A percentile compares a stretch with the other conserved stretches of the same genome.
Evolutionary conservation across 1,140 invertebrate genomes (phyloP).

Genomic region (Portunus trituberculatus): DNA sequence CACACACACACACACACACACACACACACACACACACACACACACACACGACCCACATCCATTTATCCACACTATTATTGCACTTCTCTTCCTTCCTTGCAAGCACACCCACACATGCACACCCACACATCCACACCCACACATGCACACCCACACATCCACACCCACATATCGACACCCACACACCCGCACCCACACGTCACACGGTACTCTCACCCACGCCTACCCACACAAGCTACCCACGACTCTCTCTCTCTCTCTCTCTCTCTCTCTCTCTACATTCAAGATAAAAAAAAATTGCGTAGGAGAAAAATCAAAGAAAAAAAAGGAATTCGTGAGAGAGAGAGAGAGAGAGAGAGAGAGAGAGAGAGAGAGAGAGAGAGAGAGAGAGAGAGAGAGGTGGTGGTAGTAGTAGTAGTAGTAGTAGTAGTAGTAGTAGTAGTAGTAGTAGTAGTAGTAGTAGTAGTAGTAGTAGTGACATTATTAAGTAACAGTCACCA

Average conservation of each 20-base stretch:
- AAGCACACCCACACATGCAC: not conserved
- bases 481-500: not conserved
- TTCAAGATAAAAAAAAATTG: not conserved
- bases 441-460: slow-evolving; percentile 22
- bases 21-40: slow-evolving; percentile 40
- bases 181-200: not conserved
- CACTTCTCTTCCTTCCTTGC: not conserved
- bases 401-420: slow-evolving; percentile 12
- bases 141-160: slow-evolving; percentile 9
- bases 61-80: not conserved
- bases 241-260: no score
- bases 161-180: not conserved
- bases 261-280: no score
- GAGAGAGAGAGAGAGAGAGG: not conserved
- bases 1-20: slow-evolving; percentile 40
- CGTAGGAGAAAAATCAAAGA: not conserved
- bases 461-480: slow-evolving; percentile 16
- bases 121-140: not conserved
- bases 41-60: slow-evolving; percentile 4
- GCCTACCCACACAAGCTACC: no score
- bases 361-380: not conserved
- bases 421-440: slow-evolving; percentile 22
- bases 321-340: not conserved
- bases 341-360: not conserved
- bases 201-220: no score